Conservation (phyloP, 2,113 vertebrate genomes). For the Coturnix japonica region DNA sequence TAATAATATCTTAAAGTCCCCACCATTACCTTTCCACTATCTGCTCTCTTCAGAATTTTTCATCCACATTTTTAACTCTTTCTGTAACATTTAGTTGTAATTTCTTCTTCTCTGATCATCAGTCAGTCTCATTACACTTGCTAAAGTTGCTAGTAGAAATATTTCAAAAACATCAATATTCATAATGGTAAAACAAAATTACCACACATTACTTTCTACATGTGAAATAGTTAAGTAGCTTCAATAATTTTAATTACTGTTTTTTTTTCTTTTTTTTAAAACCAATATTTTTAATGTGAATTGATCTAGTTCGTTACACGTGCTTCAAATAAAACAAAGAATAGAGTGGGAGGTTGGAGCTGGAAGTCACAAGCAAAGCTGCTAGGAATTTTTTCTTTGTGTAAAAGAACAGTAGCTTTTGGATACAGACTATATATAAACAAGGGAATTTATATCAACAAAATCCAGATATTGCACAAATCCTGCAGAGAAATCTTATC, state of each 20-base stretch:
- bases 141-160: background rate
- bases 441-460: background rate
- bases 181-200: background rate
- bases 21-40: background rate
- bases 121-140: background rate
- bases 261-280: rapidly evolving
- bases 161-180: background rate
- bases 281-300: background rate
- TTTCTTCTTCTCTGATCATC: background rate
- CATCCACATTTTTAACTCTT: background rate
- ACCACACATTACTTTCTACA: rapidly evolving
- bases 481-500: background rate
- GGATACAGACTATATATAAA: background rate
- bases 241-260: background rate
- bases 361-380: background rate
- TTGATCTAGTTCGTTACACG: background rate
- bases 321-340: background rate
- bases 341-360: background rate
- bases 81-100: background rate
- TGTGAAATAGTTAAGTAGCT: background rate
- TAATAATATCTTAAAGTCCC: background rate
- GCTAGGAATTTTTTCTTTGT: background rate
- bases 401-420: background rate
- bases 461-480: background rate
- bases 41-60: background rate